These are phyloP conservation scores for Drosophila greeni DNA, from an alignment of 2,888 invertebrate genomes.

Conservation along the genomic window DNA sequence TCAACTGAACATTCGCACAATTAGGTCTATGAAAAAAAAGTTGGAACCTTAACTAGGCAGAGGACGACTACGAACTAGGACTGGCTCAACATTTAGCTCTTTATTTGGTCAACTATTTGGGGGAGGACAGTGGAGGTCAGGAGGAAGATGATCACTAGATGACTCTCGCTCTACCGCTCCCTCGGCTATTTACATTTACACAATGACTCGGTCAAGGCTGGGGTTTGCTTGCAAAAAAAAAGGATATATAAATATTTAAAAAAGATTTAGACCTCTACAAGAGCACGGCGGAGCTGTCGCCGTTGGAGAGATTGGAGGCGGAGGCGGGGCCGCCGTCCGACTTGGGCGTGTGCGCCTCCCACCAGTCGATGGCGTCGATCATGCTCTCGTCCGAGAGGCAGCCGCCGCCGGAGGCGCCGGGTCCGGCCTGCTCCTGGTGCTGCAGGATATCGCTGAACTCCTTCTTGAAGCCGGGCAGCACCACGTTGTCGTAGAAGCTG, in stretches of 20 bases:
- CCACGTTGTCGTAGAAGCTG: slow-evolving; percentile 67
- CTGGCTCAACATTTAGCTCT: slow-evolving; percentile 19
- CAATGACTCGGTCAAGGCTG: slow-evolving; percentile 35
- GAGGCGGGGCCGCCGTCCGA: slow-evolving; percentile 64
- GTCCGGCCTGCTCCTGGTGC: slow-evolving; percentile 66
- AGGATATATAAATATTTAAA: neutral
- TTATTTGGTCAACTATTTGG: slow-evolving; percentile 13
- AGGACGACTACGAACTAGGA: slow-evolving; percentile 11
- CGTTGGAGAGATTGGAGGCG: slow-evolving; percentile 49
- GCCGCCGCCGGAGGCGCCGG: slow-evolving; percentile 43
- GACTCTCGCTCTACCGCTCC: slow-evolving; percentile 11
- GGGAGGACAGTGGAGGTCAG: slow-evolving; percentile 1
- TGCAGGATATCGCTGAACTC: slow-evolving; percentile 77
- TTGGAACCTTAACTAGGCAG: slow-evolving; percentile 1
- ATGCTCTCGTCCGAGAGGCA: slow-evolving; percentile 80
- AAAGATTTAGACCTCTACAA: slow-evolving; percentile 10
- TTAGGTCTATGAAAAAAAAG: slow-evolving; percentile 31
- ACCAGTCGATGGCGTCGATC: slow-evolving; percentile 81
- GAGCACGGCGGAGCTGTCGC: slow-evolving; percentile 34
- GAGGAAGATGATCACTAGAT: slow-evolving; percentile 27
- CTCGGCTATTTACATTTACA: slow-evolving; percentile 18
- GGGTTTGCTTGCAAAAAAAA: slow-evolving; percentile 13
- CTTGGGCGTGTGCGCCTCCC: slow-evolving; percentile 79
- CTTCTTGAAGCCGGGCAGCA: slow-evolving; percentile 71
- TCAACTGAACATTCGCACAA: slow-evolving; percentile 22